phyloP scores from a whole-genome alignment of 2,797 vertebrate genomes.

The Coregonus sp. region DNA sequence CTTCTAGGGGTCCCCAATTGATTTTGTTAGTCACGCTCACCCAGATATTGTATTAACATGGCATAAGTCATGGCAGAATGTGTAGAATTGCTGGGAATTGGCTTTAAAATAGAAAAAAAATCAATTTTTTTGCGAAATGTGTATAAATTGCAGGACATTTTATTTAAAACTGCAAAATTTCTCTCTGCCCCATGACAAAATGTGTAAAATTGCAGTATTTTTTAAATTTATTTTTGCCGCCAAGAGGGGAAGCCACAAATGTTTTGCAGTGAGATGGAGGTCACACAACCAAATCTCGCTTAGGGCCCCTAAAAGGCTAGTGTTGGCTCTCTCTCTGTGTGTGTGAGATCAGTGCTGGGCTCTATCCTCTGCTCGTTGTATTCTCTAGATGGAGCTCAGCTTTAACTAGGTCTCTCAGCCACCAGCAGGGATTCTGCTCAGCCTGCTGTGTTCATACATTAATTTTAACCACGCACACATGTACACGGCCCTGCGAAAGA shows the following conservation, averaged over 20 bases:
- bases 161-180: too few relatives aligned
- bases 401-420: constrained; percentile 41
- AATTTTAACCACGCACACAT: neutral
- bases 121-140: too few relatives aligned
- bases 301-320: too few relatives aligned
- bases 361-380: neutral
- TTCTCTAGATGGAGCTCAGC: constrained; percentile 25
- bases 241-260: too few relatives aligned
- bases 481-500: neutral
- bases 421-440: constrained; percentile 21
- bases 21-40: too few relatives aligned
- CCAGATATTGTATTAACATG: neutral
- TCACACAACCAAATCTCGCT: constrained; percentile 8
- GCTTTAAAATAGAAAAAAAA: too few relatives aligned
- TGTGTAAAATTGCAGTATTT: too few relatives aligned
- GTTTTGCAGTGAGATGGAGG: neutral
- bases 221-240: too few relatives aligned
- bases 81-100: neutral
- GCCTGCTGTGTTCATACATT: constrained; percentile 9
- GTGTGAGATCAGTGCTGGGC: neutral
- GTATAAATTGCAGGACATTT: too few relatives aligned
- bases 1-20: too few relatives aligned
- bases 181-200: too few relatives aligned
- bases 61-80: neutral
- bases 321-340: neutral